A percentile compares a stretch with the other conserved stretches of the same genome.
Conservation (phyloP, 2,888 invertebrate genomes). For the Spodoptera littoralis region DNA sequence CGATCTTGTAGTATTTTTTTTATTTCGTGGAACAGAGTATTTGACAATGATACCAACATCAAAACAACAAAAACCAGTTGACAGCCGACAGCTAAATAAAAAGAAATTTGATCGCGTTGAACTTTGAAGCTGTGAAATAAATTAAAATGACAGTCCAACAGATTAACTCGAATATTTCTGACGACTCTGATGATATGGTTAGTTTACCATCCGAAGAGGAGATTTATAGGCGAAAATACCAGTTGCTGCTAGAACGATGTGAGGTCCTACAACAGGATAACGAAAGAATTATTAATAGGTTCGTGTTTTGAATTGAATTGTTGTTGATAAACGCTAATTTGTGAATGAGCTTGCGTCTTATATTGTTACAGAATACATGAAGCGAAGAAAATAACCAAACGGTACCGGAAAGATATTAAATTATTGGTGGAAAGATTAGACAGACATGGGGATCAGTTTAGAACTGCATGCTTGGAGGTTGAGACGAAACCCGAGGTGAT, state of each 20-base stretch:
- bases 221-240: constrained; percentile 92
- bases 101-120: constrained; percentile 83
- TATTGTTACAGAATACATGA: constrained; percentile 90
- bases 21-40: constrained; percentile 19
- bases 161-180: constrained; percentile 87
- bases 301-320: constrained; percentile 64
- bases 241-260: constrained; percentile 92
- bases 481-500: constrained; percentile 79
- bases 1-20: neutral
- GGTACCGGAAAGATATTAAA: constrained; percentile 91
- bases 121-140: constrained; percentile 85
- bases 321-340: constrained; percentile 47
- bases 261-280: constrained; percentile 93
- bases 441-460: constrained; percentile 91
- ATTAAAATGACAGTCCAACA: constrained; percentile 89
- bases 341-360: constrained; percentile 50
- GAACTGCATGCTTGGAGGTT: constrained; percentile 89
- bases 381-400: constrained; percentile 91
- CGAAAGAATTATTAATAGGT: constrained; percentile 92
- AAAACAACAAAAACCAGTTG: constrained; percentile 47
- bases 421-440: constrained; percentile 91
- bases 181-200: constrained; percentile 88
- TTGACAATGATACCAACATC: constrained; percentile 53
- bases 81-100: constrained; percentile 74
- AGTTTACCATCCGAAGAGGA: constrained; percentile 90